These are phyloP conservation scores for Charina bottae DNA, from an alignment of 2,113 vertebrate genomes.

Conservation along the genomic window DNA sequence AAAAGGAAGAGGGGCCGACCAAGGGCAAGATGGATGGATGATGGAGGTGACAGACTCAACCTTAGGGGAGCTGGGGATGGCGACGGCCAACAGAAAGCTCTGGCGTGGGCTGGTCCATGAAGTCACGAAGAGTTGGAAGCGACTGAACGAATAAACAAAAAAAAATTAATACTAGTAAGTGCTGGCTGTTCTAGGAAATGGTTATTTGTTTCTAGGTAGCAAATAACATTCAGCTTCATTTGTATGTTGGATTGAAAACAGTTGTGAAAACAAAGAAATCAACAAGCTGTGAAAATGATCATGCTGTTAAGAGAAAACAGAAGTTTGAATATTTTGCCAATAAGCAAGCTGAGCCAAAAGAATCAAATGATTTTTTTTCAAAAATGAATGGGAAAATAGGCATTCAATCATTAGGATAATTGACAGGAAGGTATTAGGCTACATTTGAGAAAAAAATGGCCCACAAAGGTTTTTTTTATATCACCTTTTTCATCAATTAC, in stretches of 20 bases:
- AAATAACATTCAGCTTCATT: conserved; percentile 24
- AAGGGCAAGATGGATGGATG: too few species aligned
- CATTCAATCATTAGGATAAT: not conserved
- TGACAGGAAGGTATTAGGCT: not conserved
- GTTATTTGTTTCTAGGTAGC: accelerated
- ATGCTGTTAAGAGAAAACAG: conserved; percentile 24
- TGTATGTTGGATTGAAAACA: conserved; percentile 10
- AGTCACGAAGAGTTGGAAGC: too few species aligned
- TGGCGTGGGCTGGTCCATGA: too few species aligned
- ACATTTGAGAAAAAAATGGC: too few species aligned
- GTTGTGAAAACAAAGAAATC: conserved; percentile 12
- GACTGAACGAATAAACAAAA: too few species aligned
- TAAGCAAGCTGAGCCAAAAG: not conserved
- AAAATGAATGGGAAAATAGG: not conserved
- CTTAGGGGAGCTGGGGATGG: too few species aligned
- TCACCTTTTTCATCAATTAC: too few species aligned
- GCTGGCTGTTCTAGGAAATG: not conserved
- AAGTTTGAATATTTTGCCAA: conserved; percentile 26
- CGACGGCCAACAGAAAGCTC: too few species aligned
- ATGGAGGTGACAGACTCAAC: too few species aligned
- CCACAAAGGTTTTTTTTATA: too few species aligned
- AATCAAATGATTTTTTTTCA: conserved; percentile 2
- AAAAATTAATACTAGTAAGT: not conserved
- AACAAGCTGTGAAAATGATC: conserved; percentile 20
- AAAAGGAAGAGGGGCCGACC: too few species aligned